Conservation (phyloP, 1,140 invertebrate genomes). For the Drosophila obscura region DNA sequence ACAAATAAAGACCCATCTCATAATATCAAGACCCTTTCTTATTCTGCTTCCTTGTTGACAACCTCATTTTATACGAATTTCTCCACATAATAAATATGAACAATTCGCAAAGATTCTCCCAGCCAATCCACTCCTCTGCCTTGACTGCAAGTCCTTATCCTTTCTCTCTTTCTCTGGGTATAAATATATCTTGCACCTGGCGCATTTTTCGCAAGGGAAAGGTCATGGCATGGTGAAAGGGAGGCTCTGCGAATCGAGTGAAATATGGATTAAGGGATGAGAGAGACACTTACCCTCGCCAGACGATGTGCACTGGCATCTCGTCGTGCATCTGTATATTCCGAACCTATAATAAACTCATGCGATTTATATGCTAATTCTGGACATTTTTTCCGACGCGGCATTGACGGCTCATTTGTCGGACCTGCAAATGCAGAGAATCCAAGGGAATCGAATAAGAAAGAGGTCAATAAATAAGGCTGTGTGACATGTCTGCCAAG, state of each 20-base stretch:
- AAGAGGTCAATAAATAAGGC: constrained; percentile 40
- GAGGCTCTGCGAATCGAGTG: not conserved
- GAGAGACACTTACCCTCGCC: constrained; percentile 70
- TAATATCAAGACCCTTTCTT: too few species aligned
- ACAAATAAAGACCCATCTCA: too few species aligned
- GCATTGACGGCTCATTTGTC: constrained; percentile 90
- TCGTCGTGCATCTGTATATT: constrained; percentile 80
- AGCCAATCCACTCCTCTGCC: too few species aligned
- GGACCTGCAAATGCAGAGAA: constrained; percentile 53
- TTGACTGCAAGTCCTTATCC: too few species aligned
- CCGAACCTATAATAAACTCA: constrained; percentile 89
- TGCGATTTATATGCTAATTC: constrained; percentile 93
- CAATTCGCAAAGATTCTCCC: too few species aligned
- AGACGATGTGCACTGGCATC: constrained; percentile 75
- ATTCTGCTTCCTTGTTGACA: too few species aligned
- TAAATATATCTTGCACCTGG: not conserved
- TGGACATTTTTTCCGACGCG: constrained; percentile 93
- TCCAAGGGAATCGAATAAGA: constrained; percentile 17
- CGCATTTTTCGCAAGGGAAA: not conserved
- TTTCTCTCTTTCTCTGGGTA: too few species aligned
- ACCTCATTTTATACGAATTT: too few species aligned
- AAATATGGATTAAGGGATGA: not conserved
- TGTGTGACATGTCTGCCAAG: constrained; percentile 16
- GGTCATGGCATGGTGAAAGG: constrained; percentile 6
- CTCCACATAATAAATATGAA: too few species aligned